These are phyloP conservation scores for Calonectris borealis DNA, from an alignment of 2,113 vertebrate genomes.

Conservation along the genomic window DNA sequence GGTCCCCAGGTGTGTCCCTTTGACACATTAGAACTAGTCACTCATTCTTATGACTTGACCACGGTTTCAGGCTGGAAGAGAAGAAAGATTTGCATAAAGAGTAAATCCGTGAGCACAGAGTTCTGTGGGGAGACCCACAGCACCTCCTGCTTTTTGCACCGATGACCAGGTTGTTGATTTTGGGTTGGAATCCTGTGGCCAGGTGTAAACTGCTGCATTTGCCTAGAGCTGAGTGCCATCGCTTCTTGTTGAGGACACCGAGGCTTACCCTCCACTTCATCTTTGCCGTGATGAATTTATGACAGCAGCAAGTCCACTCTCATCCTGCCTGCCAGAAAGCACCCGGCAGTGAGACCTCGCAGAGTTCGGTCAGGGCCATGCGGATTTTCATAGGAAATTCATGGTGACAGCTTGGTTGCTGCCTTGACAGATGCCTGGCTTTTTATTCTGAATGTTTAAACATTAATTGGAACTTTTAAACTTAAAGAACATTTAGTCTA, in stretches of 20 bases:
- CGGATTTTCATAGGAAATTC: background rate
- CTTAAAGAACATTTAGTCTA: background rate
- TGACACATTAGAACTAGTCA: background rate
- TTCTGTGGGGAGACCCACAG: background rate
- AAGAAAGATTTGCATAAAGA: background rate
- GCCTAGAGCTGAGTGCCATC: background rate
- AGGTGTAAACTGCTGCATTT: background rate
- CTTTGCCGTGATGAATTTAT: background rate
- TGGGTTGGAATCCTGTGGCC: background rate
- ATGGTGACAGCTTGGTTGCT: background rate
- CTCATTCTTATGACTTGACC: background rate
- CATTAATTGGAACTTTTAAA: background rate
- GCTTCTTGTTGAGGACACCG: background rate
- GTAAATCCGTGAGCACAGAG: background rate
- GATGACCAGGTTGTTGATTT: background rate
- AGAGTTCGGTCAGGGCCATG: accelerated
- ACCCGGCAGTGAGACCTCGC: background rate
- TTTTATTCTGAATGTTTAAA: background rate
- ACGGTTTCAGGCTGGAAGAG: background rate
- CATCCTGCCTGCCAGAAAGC: background rate
- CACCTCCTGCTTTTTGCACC: background rate
- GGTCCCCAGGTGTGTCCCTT: background rate
- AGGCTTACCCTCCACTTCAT: background rate
- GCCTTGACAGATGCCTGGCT: background rate
- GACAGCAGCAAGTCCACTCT: background rate